A percentile compares a stretch with the other conserved stretches of the same genome.
These are phyloP conservation scores for Brachylomia viminalis DNA, from an alignment of 2,888 invertebrate species.

Conservation along the genomic window DNA sequence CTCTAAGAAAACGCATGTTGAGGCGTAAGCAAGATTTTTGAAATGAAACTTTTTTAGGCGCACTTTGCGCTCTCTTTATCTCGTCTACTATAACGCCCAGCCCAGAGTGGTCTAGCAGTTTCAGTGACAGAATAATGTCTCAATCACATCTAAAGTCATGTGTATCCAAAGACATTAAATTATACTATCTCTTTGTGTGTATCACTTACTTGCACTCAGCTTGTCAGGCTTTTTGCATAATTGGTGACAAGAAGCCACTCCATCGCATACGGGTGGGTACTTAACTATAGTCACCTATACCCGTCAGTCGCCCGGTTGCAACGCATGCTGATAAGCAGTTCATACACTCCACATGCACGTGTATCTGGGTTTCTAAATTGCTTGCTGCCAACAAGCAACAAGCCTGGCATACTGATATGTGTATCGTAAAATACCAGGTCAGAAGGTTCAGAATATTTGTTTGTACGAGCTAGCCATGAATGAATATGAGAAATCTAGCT, in stretches of 20 bases:
- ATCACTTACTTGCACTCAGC: conserved; percentile 10
- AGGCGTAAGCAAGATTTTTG: neutral
- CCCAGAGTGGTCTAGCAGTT: neutral
- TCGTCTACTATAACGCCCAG: neutral
- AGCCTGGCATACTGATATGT: conserved; percentile 37
- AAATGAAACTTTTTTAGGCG: neutral
- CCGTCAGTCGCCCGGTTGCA: conserved; percentile 36
- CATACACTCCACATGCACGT: conserved; percentile 19
- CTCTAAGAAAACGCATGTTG: neutral
- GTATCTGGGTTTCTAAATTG: conserved; percentile 40
- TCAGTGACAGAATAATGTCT: neutral
- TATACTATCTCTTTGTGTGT: too few relatives aligned
- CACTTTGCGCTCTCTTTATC: neutral
- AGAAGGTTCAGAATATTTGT: conserved; percentile 9
- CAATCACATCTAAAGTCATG: neutral
- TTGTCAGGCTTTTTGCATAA: conserved; percentile 23
- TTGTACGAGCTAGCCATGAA: neutral
- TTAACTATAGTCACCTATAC: conserved; percentile 20
- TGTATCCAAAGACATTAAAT: too few relatives aligned
- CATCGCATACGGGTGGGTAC: conserved; percentile 2
- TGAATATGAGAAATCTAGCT: too few relatives aligned
- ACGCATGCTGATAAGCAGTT: conserved; percentile 42
- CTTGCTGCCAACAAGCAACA: conserved; percentile 6
- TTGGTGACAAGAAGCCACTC: conserved; percentile 6
- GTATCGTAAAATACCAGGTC: neutral